Base-by-base conservation (phyloP, 2,797 vertebrate genomes). In the Anguilla anguilla region DNA sequence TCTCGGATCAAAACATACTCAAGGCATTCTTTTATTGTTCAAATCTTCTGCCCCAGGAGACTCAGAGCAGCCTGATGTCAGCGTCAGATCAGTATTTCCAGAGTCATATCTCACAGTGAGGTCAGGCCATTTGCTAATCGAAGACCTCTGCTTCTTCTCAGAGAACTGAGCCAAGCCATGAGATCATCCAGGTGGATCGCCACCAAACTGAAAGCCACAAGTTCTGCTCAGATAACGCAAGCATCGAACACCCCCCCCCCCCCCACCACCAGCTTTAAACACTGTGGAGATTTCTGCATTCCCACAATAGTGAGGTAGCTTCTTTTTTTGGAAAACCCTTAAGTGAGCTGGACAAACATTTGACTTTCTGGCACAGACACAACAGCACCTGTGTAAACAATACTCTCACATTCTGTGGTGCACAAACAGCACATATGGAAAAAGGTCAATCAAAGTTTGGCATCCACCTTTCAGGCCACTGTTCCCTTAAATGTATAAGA, bases 11-110 rank as follows among this genome's bases (percentile, higher is more conserved):
- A 43, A 92, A 92, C 92, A 88, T 91, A 90, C 91, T 90, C 92
- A 92, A 92, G 91, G 89, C 85, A 91, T 83, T 92, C 90, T 93
- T 95, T 96, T 93, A 95, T 91, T 89, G 91, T 94, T 93, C 93
- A 91, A 59, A 91, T 91, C 77, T 90, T 93, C 94, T 91, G 92
- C 94, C 93, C 90, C 87, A 2, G 89, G 93, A 93, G 93, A 88
- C 86, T 90, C 85, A 94, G 93, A 94, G 93, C 91, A 89, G 90
- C 90, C 92, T 89, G 92, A 91, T 94, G 94, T 93, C 93, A 92
- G 92, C 89, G 69, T 88, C 92, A 92, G 94, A 95, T 96, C 95
- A 96, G 91, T 95, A 93, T 96, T 96, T 96, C 95, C 96, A 96
- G 92, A 87, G 82, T 89, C 90, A 93, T 95, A 96, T 96, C 95